phyloP scores from a whole-genome alignment of 2,113 vertebrate genomes.

The Serinus canaria region DNA sequence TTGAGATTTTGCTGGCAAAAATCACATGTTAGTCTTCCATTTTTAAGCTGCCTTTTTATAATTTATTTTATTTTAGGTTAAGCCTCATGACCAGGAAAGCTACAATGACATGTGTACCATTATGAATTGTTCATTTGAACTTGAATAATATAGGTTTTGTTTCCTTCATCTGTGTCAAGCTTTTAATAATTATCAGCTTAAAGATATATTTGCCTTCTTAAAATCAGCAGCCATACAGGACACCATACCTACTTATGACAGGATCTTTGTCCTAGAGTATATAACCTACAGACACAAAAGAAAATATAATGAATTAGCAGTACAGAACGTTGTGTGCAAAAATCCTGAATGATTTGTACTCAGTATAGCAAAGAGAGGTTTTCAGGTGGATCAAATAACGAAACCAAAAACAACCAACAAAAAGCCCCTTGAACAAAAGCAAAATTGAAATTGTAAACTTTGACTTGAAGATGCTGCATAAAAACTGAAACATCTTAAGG shows the following conservation, averaged over 20 bases:
- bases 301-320: background rate
- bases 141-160: background rate
- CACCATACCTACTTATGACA: rapidly evolving
- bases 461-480: background rate
- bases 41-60: background rate
- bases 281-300: background rate
- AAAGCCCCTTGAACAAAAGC: background rate
- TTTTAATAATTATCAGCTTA: background rate
- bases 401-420: background rate
- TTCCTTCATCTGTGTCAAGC: background rate
- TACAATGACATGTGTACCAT: background rate
- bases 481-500: background rate
- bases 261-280: background rate
- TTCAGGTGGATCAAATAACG: background rate
- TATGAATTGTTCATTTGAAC: background rate
- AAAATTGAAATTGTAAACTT: background rate
- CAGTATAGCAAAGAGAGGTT: background rate
- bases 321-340: background rate
- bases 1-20: background rate
- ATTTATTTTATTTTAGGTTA: background rate
- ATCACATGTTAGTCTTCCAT: background rate
- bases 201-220: background rate
- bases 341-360: background rate
- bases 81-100: background rate
- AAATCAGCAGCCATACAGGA: background rate